Base-by-base conservation (phyloP, 2,113 vertebrate genomes). In the Penelope pileata region DNA sequence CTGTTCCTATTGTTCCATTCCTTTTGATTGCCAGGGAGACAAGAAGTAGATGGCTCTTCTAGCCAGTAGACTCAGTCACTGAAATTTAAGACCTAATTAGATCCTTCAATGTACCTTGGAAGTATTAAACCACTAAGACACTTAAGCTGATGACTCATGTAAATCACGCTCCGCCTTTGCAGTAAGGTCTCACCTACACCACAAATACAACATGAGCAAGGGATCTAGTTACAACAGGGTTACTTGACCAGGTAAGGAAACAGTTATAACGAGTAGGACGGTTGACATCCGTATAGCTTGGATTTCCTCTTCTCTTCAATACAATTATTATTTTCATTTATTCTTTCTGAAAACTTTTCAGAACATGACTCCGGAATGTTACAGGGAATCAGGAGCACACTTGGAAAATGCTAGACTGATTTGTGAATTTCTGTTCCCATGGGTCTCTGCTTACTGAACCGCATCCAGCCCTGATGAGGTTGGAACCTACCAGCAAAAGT, bases 71-170 rank as follows among this genome's bases (percentile, higher is more conserved):
- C 18, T 10, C 64, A 75, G 42, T 5, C 17, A n/a, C 43, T 69
- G 88, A 68, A 83, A 90, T 88, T 83, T 88, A 79, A 96, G 50
- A 86, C 80, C 32, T 76, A 78, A 90, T 91, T 91, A 90, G 85
- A 68, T 72, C 48, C 69, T 88, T 62, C 79, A 83, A 68, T 88
- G 51, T 68, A 88, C 38, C 58, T 67, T 83, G 24, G 56, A 95
- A 75, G 30, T 59, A 58, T 86, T 83, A 78, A 95, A 62, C 64
- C 60, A 11, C 51, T 40, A 10, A 96, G 8, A 43, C 58, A 19
- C 11, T 82, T 76, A 75, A 76, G 48, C 48, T 72, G 73, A 60
- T 94, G 79, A 64, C 66, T 93, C 83, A 48, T 2, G 0, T 40
- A 38, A 84, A 29, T 50, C 47, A 16, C 53, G 23, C 12, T 94